Conservation (phyloP, 64 coral and sea anemone species). For the Montipora sp. region DNA sequence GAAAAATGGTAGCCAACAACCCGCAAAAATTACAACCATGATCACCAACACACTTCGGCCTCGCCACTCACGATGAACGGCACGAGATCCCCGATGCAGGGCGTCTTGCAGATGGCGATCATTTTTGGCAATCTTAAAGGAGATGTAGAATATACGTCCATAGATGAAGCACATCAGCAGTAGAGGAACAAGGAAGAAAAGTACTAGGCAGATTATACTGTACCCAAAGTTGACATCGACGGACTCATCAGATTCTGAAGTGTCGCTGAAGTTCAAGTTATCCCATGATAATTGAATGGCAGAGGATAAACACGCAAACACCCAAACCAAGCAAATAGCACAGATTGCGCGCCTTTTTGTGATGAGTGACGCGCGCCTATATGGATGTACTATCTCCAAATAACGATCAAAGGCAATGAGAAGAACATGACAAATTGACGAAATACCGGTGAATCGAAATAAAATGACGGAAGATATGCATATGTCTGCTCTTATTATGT, state of each 20-base stretch:
- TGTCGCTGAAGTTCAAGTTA: not conserved
- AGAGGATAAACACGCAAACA: not conserved
- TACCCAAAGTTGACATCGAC: not conserved
- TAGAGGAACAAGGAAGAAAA: slow-evolving; percentile 19
- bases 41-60: slow-evolving; percentile 23
- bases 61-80: slow-evolving; percentile 15
- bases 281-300: slow-evolving; percentile 49
- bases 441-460: no score
- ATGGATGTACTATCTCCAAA: slow-evolving; percentile 26
- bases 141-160: slow-evolving; percentile 39
- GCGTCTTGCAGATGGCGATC: not conserved
- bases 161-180: slow-evolving; percentile 18
- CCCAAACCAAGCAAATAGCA: slow-evolving; percentile 12
- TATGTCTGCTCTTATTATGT: not conserved
- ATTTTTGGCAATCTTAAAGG: not conserved
- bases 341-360: slow-evolving; percentile 33
- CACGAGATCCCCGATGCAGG: not conserved
- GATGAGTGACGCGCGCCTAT: not conserved
- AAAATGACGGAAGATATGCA: not conserved
- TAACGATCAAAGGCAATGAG: slow-evolving; percentile 31
- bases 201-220: not conserved
- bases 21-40: not conserved
- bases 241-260: no score
- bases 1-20: slow-evolving; percentile 28
- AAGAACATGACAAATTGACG: no score